phyloP scores from a whole-genome alignment of 2,888 invertebrate species.

The Dinocampus coccinellae region DNA sequence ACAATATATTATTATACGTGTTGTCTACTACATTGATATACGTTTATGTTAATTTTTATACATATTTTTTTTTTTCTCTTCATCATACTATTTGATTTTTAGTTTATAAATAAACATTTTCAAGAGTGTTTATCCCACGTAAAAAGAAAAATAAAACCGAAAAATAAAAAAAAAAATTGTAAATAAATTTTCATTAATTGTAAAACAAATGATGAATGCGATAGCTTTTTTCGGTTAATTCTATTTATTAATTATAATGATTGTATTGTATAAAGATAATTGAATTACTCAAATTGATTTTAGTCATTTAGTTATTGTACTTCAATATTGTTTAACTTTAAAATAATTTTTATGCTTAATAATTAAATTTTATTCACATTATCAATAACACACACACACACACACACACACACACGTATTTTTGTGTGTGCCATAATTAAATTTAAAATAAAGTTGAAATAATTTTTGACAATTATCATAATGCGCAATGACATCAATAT shows the following conservation, averaged over 20 bases:
- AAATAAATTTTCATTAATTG: slow-evolving; percentile 9
- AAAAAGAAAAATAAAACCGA: too few species aligned
- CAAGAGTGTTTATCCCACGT: background rate
- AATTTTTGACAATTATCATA: background rate
- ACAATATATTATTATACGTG: background rate
- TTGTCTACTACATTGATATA: background rate
- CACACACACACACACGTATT: background rate
- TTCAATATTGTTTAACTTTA: background rate
- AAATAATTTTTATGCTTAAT: background rate
- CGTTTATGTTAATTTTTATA: too few species aligned
- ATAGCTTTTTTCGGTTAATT: background rate
- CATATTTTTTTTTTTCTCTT: background rate
- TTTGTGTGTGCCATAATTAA: background rate
- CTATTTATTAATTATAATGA: slow-evolving; percentile 20
- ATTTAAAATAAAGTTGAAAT: background rate
- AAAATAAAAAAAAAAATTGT: slow-evolving; percentile 13
- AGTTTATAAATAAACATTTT: background rate
- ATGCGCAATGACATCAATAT: background rate
- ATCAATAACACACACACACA: too few species aligned
- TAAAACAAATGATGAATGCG: background rate
- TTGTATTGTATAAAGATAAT: slow-evolving; percentile 20
- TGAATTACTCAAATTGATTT: background rate
- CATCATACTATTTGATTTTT: background rate
- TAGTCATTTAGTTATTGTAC: background rate
- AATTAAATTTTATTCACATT: background rate